These are phyloP conservation scores for Gorsachius magnificus DNA, from an alignment of 2,797 vertebrate species.

Conservation along the genomic window DNA sequence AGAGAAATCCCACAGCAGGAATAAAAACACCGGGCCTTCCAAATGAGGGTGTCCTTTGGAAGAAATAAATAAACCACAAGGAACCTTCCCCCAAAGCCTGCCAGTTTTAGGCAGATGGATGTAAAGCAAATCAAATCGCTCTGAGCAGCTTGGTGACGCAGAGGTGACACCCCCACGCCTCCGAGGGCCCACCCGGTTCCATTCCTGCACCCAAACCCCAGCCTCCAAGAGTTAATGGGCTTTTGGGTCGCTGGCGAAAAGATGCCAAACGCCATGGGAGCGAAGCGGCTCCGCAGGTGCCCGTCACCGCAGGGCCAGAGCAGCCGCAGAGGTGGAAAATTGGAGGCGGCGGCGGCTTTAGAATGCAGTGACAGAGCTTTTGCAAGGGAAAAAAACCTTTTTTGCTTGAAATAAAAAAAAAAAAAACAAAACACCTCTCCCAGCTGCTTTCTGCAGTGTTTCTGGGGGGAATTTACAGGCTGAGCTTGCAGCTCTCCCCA, in stretches of 20 bases:
- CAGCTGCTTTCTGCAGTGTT: neutral
- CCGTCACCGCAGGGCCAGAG: neutral
- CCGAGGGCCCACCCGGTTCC: neutral
- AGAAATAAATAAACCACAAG: neutral
- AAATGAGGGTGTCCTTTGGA: neutral
- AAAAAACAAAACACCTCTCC: neutral
- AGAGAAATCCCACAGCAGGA: rapidly evolving
- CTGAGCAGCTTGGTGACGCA: rapidly evolving
- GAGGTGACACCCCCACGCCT: too few species aligned
- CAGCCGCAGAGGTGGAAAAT: rapidly evolving
- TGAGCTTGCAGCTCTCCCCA: neutral
- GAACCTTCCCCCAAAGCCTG: neutral
- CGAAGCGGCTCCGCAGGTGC: rapidly evolving
- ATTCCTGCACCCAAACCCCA: neutral
- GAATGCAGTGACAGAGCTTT: neutral
- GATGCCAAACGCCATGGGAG: neutral
- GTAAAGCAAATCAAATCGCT: neutral
- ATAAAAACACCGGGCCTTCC: neutral
- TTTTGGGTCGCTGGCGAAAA: rapidly evolving
- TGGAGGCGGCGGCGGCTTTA: rapidly evolving
- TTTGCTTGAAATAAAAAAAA: neutral
- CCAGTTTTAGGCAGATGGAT: neutral
- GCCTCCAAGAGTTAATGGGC: rapidly evolving
- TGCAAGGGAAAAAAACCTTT: neutral
- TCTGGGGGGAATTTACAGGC: neutral